phyloP scores from a whole-genome alignment of 2,113 vertebrate genomes.

The Rhegmatorhina hoffmannsi region DNA sequence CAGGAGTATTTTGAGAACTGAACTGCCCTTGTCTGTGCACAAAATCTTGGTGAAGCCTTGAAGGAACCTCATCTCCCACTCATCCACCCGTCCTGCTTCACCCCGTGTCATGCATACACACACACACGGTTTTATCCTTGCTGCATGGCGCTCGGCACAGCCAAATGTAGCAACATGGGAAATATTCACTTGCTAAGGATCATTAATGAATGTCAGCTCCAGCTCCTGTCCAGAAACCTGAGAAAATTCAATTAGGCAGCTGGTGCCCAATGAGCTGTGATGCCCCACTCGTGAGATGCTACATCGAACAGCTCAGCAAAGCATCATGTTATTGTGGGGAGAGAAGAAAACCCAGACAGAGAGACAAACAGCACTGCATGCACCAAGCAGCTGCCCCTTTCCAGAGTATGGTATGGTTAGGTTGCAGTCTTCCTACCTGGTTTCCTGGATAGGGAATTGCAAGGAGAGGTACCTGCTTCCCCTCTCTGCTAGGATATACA shows the following conservation, averaged over 20 bases:
- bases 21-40: background rate
- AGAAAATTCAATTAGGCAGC: conserved; percentile 63
- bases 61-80: background rate
- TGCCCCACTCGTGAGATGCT: conserved; percentile 10
- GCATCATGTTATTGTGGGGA: background rate
- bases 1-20: background rate
- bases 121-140: background rate
- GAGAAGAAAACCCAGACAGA: background rate
- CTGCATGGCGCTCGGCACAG: background rate
- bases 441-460: background rate
- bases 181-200: conserved; percentile 41
- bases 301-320: conserved; percentile 43
- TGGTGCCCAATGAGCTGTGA: conserved; percentile 44
- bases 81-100: background rate
- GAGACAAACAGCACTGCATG: background rate
- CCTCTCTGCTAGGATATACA: background rate
- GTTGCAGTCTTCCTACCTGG: background rate
- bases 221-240: conserved; percentile 49
- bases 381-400: background rate
- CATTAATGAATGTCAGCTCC: conserved; percentile 46
- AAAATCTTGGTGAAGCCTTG: background rate
- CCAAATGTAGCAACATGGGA: background rate
- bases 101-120: fast-evolving
- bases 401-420: fast-evolving
- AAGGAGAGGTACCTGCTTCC: background rate